phyloP scores from a whole-genome alignment of 2,888 invertebrate genomes.

The Ochropleura plecta region DNA sequence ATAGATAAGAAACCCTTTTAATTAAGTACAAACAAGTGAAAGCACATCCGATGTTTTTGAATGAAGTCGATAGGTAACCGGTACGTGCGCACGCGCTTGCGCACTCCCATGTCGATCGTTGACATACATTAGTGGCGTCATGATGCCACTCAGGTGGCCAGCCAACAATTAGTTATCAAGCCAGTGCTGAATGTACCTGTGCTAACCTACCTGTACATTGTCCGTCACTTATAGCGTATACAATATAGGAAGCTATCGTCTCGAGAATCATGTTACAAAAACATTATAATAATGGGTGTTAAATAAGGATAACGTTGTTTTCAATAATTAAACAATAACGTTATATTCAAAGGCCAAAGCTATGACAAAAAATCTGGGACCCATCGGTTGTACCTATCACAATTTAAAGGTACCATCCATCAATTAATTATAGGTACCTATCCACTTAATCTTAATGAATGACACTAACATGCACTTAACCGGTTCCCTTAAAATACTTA shows the following conservation, averaged over 20 bases:
- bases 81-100: conserved; percentile 50
- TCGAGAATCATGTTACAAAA: conserved; percentile 5
- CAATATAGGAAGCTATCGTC: neutral
- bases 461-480: conserved; percentile 28
- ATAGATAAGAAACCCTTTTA: conserved; percentile 39
- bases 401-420: conserved; percentile 10
- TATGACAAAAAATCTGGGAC: no score
- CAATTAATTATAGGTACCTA: neutral
- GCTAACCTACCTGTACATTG: neutral
- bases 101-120: conserved; percentile 51
- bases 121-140: conserved; percentile 66
- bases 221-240: neutral
- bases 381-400: neutral
- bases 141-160: conserved; percentile 13
- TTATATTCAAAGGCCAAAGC: neutral
- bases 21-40: conserved; percentile 74
- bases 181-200: conserved; percentile 27
- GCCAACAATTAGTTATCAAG: conserved; percentile 38
- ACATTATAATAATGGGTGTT: no score
- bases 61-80: conserved; percentile 73
- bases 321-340: no score
- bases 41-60: conserved; percentile 71
- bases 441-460: neutral
- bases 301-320: no score
- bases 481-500: conserved; percentile 23